A percentile compares a stretch with the other conserved stretches of the same genome.
phyloP scores from a whole-genome alignment of 2,113 vertebrate genomes.

The Apteryx owenii region DNA sequence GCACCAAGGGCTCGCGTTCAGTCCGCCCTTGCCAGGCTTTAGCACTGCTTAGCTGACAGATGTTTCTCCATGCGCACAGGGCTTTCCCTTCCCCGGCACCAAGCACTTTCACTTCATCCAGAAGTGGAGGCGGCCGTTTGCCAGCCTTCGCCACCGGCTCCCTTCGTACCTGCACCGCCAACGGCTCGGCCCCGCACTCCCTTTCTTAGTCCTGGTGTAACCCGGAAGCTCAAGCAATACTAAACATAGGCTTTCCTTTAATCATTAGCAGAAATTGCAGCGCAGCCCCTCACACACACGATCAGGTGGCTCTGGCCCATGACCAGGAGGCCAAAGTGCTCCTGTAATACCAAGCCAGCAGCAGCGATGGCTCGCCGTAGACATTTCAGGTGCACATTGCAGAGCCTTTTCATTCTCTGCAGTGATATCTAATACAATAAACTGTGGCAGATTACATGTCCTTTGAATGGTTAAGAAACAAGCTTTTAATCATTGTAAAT shows the following conservation, averaged over 20 bases:
- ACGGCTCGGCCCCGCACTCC: rapidly evolving
- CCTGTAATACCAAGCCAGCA: rapidly evolving
- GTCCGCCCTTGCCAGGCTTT: background rate
- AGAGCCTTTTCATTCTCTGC: background rate
- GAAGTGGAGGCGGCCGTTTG: background rate
- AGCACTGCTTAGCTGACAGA: background rate
- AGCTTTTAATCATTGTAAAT: background rate
- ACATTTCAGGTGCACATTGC: rapidly evolving
- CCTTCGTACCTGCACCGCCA: background rate
- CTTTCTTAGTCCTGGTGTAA: background rate
- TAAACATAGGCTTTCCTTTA: background rate
- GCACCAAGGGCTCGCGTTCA: background rate
- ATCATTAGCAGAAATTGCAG: rapidly evolving
- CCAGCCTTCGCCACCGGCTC: background rate
- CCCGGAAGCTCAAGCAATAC: background rate
- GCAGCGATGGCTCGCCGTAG: rapidly evolving
- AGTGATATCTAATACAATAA: background rate
- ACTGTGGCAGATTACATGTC: background rate
- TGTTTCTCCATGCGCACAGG: background rate
- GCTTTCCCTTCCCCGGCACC: background rate
- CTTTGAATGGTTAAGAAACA: background rate
- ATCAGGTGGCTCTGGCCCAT: background rate
- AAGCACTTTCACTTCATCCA: background rate
- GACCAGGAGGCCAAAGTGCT: background rate
- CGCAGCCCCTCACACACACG: rapidly evolving